phyloP scores from a whole-genome alignment of 2,113 vertebrate species.

The Carassius auratus region DNA sequence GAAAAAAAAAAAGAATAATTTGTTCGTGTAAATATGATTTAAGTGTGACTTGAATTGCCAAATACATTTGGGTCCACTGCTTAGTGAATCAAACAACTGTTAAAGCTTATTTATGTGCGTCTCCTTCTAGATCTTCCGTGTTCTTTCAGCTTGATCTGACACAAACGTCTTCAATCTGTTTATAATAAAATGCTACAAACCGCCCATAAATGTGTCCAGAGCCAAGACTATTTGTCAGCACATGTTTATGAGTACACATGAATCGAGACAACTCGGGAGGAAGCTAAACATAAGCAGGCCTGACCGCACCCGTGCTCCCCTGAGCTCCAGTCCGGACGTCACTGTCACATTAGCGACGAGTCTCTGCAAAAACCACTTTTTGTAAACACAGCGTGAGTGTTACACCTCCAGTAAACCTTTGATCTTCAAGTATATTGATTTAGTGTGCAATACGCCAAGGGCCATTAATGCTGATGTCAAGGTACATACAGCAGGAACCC shows the following conservation, averaged over 20 bases:
- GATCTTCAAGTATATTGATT: conserved; percentile 16
- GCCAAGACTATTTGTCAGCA: conserved; percentile 62
- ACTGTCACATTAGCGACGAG: background rate
- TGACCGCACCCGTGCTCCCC: background rate
- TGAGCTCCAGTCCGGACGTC: background rate
- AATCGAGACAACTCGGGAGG: conserved; percentile 53
- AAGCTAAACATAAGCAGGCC: conserved; percentile 51
- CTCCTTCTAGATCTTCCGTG: background rate
- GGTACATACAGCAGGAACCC: background rate
- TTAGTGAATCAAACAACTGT: background rate
- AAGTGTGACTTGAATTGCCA: background rate
- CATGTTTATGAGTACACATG: conserved; percentile 58
- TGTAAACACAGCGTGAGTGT: background rate
- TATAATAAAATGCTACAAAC: conserved; percentile 57
- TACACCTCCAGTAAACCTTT: background rate
- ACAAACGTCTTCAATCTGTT: conserved; percentile 49
- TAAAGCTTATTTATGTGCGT: background rate
- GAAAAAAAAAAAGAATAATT: too few species aligned
- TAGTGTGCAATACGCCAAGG: background rate
- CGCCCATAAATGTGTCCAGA: conserved; percentile 54
- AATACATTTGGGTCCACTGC: background rate
- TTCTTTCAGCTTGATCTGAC: background rate
- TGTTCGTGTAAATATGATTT: background rate
- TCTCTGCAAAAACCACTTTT: background rate
- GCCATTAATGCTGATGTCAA: background rate